Evolutionary conservation across 2,888 invertebrate genomes (phyloP), one percentile per base, ranked within the genome.

Genomic region (Notodonta dromedarius): DNA sequence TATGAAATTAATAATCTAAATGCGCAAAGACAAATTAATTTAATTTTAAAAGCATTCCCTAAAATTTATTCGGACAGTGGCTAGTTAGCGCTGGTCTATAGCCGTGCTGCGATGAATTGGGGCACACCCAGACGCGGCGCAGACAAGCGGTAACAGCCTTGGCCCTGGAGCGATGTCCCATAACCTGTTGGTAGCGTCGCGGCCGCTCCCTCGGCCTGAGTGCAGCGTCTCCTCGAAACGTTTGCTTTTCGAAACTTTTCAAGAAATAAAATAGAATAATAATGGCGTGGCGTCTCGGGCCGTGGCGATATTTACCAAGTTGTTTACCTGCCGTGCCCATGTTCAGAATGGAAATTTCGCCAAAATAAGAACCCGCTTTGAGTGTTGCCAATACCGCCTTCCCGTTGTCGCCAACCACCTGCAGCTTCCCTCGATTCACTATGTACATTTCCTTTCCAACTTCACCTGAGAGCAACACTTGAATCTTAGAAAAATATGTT

Each of bases 361-460:
- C 99, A 94, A 99, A 99, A 96, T 99, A 99, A 93, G 98, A 98
- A 92, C 99, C 99, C 82, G 99, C 99, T 94, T 98, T 98, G 86
- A 99, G 96, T 74, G 98, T 99, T 83, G 99, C 99, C 91, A 99
- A 95, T 76, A 99, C 98, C 60, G 98, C 98, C 93, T 98, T 97
- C 76, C 98, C 98, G 93, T 98, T 98, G 94, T 98, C 98, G 69
- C 97, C 98, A 76, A 98, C 98, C 89, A 98, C 99, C 95, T 97
- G 98, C 83, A 98, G 95, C 78, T 98, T 96, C 71, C 99, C 99
- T 79, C 99, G 95, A 94, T 98, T 99, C 78, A 99, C 99, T 94
- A 99, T 99, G 95, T 99, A 99, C 99, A 99, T 99, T 94, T 99
- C 99, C 93, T 99, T 99, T 75, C 99, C 99, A 73, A 99, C 99